phyloP scores from a whole-genome alignment of 2,888 invertebrate species.

The Endotricha flammealis region DNA sequence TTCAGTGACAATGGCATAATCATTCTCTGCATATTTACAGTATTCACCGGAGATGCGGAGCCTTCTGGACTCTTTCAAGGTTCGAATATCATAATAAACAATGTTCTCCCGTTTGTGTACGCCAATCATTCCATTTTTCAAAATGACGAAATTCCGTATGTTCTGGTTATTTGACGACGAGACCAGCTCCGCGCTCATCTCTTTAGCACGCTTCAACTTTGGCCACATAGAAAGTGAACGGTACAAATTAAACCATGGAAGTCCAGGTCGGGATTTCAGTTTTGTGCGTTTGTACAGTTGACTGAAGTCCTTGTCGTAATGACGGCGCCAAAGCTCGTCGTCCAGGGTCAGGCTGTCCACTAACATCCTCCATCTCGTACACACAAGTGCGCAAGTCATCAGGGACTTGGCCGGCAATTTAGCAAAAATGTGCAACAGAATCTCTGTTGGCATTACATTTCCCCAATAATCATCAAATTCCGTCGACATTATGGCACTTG shows the following conservation, averaged over 20 bases:
- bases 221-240: slow-evolving; percentile 51
- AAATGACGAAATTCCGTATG: slow-evolving; percentile 38
- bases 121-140: slow-evolving; percentile 40
- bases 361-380: slow-evolving; percentile 43
- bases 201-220: slow-evolving; percentile 32
- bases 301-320: slow-evolving; percentile 40
- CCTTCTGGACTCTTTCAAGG: slow-evolving; percentile 28
- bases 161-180: slow-evolving; percentile 40
- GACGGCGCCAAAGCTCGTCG: slow-evolving; percentile 39
- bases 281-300: slow-evolving; percentile 31
- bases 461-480: too few relatives aligned
- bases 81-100: slow-evolving; percentile 44
- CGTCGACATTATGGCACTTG: too few relatives aligned
- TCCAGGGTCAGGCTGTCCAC: slow-evolving; percentile 38
- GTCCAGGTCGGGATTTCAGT: slow-evolving; percentile 28
- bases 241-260: slow-evolving; percentile 48
- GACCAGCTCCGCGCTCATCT: slow-evolving; percentile 47
- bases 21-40: slow-evolving; percentile 42
- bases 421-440: slow-evolving; percentile 42
- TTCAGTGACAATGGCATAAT: slow-evolving; percentile 31
- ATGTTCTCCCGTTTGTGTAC: slow-evolving; percentile 43
- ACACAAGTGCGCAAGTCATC: slow-evolving; percentile 43
- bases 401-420: slow-evolving; percentile 39
- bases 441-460: slow-evolving; percentile 37
- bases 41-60: slow-evolving; percentile 37